A percentile compares a stretch with the other conserved stretches of the same genome.
Evolutionary conservation across 1,140 invertebrate genomes (phyloP).

Genomic region (Heliothis virescens): DNA sequence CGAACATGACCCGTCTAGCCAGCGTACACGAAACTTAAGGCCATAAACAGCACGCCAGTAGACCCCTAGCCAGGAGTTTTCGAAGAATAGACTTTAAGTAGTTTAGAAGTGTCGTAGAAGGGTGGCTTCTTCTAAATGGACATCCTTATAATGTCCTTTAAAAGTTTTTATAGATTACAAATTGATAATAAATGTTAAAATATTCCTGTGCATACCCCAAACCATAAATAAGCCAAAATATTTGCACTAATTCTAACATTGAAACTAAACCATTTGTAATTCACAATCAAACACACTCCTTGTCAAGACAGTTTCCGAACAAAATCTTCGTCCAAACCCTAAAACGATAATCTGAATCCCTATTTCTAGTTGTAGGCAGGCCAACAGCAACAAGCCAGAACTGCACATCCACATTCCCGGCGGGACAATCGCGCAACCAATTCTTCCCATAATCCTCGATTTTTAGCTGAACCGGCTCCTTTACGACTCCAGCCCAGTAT

Average conservation of each 20-base stretch:
- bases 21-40: neutral
- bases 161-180: no score
- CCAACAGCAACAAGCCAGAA: constrained; percentile 15
- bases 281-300: no score
- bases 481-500: constrained; percentile 46
- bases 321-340: neutral
- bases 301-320: no score
- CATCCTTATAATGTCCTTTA: no score
- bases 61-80: neutral
- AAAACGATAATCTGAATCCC: constrained; percentile 2
- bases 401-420: constrained; percentile 25
- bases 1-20: constrained; percentile 38
- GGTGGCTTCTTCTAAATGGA: no score
- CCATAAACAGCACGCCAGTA: constrained; percentile 19
- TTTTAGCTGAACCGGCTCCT: constrained; percentile 34
- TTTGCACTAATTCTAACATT: no score
- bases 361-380: neutral
- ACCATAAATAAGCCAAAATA: no score
- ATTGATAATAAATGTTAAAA: no score
- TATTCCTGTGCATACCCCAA: no score
- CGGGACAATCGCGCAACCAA: constrained; percentile 33
- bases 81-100: neutral
- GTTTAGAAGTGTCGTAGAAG: no score
- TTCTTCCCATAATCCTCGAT: constrained; percentile 40
- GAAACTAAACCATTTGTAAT: no score